Base-by-base conservation (phyloP, 1,140 invertebrate genomes). In the Eufriesea mexicana region DNA sequence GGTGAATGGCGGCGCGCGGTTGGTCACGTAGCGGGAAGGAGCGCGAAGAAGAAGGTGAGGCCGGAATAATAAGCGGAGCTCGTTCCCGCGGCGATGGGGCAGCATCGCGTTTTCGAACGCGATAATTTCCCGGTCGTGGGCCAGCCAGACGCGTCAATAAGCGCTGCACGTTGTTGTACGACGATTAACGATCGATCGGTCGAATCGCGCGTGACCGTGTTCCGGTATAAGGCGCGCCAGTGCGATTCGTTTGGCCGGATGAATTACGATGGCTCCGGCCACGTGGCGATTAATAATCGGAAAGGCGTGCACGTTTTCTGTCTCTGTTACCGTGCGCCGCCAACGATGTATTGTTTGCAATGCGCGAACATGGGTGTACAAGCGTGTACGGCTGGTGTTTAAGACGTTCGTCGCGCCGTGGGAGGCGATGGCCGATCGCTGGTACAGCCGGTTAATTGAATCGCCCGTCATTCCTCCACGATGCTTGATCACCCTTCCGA, bases 251-350 rank as follows among this genome's bases (percentile, higher is more conserved):
- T 75, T 20, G 51, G 18, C 12, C n/a, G 45, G 47, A 47, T 67
- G 62, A 67, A 82, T 82, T 64, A 64, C 79, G 79, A 76, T 57
- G 72, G 12, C 51, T 10, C 4, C 54, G 62, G 62, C 72, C 79
- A 76, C 79, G 79, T 82, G 79, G 72, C 79, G 61, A 76, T 82
- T 76, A 82, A 82, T 82, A 82, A 82, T 76, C 79, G 72, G 55
- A 82, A 68, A 82, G 79, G 51, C 42, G 59, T 55, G 49, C 66
- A 14, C 66, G 25, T 25, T 16, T 23, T 18, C 47, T 20, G 12
- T 1, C 6, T 5, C 23, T n/a, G n/a, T n/a, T n/a, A n/a, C n/a
- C n/a, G n/a, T n/a, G n/a, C n/a, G n/a, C n/a, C n/a, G n/a, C n/a
- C n/a, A n/a, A n/a, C n/a, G n/a, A n/a, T 54, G 49, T 35, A 71